A percentile compares a stretch with the other conserved stretches of the same genome.
phyloP scores from a whole-genome alignment of 2,113 vertebrate species.

The Columba livia region DNA sequence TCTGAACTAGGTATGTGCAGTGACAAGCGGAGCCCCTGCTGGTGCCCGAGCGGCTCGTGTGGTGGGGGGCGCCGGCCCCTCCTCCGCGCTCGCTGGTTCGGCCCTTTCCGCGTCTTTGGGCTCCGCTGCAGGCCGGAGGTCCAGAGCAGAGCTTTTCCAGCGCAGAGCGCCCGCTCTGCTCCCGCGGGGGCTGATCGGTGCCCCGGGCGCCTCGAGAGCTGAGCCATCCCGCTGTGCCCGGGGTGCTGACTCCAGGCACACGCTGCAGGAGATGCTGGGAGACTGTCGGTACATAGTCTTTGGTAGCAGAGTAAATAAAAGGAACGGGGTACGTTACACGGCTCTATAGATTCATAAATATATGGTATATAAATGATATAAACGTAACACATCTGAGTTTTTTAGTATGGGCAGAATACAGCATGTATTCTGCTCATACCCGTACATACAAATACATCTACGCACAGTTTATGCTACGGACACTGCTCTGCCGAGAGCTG shows the following conservation, averaged over 20 bases:
- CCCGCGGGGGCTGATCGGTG: slow-evolving; percentile 71
- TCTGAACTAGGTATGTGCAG: slow-evolving; percentile 67
- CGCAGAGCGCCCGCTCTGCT: slow-evolving; percentile 80
- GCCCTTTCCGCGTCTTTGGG: slow-evolving; percentile 86
- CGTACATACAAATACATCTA: neutral
- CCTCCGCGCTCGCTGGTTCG: slow-evolving; percentile 36
- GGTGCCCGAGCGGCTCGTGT: no score
- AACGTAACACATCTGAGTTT: neutral
- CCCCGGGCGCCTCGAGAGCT: slow-evolving; percentile 61
- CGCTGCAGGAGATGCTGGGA: slow-evolving; percentile 65
- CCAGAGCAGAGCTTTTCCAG: slow-evolving; percentile 92
- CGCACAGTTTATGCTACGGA: neutral
- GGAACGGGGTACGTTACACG: neutral
- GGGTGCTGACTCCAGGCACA: slow-evolving; percentile 48
- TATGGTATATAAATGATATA: neutral
- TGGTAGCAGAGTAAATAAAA: neutral
- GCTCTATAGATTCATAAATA: neutral
- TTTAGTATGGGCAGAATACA: neutral
- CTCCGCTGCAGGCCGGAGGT: slow-evolving; percentile 84
- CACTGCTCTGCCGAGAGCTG: neutral
- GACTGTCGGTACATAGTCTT: slow-evolving; percentile 22
- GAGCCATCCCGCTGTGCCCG: slow-evolving; percentile 71
- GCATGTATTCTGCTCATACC: neutral
- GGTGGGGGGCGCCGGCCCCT: no score
- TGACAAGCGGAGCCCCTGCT: no score